Base-by-base conservation (phyloP, 2,113 vertebrate genomes). In the Catharus bicknelli region DNA sequence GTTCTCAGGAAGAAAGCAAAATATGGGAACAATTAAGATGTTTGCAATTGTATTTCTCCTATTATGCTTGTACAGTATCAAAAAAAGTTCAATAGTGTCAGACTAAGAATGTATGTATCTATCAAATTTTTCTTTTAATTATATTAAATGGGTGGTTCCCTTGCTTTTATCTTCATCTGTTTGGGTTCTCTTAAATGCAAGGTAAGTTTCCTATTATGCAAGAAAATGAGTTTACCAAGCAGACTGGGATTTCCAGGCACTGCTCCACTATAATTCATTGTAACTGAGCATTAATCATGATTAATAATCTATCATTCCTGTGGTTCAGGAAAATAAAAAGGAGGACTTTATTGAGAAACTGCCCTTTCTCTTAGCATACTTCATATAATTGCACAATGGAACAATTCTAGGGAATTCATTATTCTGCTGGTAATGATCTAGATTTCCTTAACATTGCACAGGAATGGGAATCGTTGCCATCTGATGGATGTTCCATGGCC, bases 271-370 rank as follows among this genome's bases (percentile, higher is more conserved):
- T 61, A 95, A 91, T 50, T 90, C 94, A 90, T n/a, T 86, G 38
- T 50, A 86, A 92, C 48, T 36, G 38, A 79, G 42, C 93, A 87
- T 87, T 90, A 87, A 92, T 93, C 89, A 88, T 85, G 15, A 93
- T 91, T 93, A 96, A 93, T 88, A 94, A 90, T 77, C 90, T 90
- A 85, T 85, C 78, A 88, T 92, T 92, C 78, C 51, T 92, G 78
- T 57, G 78, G 69, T 57, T 81, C 62, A 19, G 45, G 30, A 58
- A 74, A 87, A 50, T 51, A 51, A 55, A 50, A 32, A 27, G 13
- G 43, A 59, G 27, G 54, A 36, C 76, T 72, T 76, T 90, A 36
- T 36, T 94, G 72, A 81, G 93, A 94, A 95, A 75, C 30, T 88
- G 57, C 32, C 62, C 32, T 81, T 83, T 91, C 63, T 91, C 16